phyloP scores from a whole-genome alignment of 1,140 invertebrate species.

The Drosophila bifasciata region DNA sequence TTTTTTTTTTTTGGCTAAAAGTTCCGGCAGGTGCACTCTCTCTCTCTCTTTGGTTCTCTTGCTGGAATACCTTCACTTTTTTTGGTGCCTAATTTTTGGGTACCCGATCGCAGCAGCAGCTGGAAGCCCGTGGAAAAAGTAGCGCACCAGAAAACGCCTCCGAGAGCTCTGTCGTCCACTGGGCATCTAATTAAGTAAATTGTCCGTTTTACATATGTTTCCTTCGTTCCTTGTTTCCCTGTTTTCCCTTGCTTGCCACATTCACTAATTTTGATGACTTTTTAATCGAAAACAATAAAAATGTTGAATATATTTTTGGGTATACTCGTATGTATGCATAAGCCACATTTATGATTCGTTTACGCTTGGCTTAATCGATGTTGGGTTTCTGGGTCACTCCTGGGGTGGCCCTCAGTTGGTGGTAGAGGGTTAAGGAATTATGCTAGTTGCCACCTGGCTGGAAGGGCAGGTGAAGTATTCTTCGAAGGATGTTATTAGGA shows the following conservation, averaged over 20 bases:
- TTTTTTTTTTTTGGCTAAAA: slow-evolving; percentile 44
- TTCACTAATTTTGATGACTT: slow-evolving; percentile 64
- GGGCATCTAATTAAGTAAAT: slow-evolving; percentile 79
- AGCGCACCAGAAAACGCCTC: slow-evolving; percentile 74
- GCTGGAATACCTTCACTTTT: slow-evolving; percentile 59
- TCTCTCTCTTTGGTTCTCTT: neutral
- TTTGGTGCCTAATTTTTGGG: slow-evolving; percentile 59
- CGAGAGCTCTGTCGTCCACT: slow-evolving; percentile 8
- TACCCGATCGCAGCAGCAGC: slow-evolving; percentile 44
- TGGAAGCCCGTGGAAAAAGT: slow-evolving; percentile 48
- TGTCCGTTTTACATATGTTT: slow-evolving; percentile 79
- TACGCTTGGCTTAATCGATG: slow-evolving; percentile 68
- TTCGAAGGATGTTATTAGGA: too few species aligned
- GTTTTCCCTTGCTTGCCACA: slow-evolving; percentile 14
- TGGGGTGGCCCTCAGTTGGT: slow-evolving; percentile 17
- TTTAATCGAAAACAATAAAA: slow-evolving; percentile 82
- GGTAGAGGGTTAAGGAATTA: slow-evolving; percentile 7
- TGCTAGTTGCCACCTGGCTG: slow-evolving; percentile 24
- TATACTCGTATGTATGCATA: too few species aligned
- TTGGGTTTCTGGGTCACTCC: slow-evolving; percentile 30
- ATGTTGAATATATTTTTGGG: slow-evolving; percentile 45
- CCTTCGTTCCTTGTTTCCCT: slow-evolving; percentile 1
- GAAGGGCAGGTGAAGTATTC: slow-evolving; percentile 26
- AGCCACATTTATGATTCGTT: slow-evolving; percentile 63
- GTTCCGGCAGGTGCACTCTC: slow-evolving; percentile 72